These are phyloP conservation scores for Agonopterix subpropinquella DNA, from an alignment of 2,888 invertebrate species.

Conservation along the genomic window DNA sequence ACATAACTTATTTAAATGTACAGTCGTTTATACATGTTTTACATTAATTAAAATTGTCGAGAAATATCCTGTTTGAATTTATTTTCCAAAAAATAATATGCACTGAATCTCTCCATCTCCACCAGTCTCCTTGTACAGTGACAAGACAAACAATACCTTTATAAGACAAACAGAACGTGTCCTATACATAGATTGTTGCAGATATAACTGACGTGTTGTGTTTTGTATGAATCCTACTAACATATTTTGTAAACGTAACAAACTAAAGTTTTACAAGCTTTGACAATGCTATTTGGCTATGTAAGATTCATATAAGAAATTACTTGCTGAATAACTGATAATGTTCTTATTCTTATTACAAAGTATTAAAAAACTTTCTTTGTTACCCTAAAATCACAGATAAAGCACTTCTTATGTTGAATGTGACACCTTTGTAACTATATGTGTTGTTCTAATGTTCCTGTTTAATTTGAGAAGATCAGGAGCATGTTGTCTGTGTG, in stretches of 20 bases:
- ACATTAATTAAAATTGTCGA: constrained; percentile 66
- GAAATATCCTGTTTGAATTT: constrained; percentile 43
- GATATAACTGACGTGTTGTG: constrained; percentile 18
- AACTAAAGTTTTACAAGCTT: constrained; percentile 59
- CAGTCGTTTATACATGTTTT: constrained; percentile 64
- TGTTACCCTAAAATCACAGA: no score
- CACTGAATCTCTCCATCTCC: constrained; percentile 4
- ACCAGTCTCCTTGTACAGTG: constrained; percentile 6
- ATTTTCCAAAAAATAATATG: constrained; percentile 24
- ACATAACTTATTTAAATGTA: constrained; percentile 59
- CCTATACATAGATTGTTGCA: constrained; percentile 14
- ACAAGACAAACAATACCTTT: no score
- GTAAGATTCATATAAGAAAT: constrained; percentile 2
- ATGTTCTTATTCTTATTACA: no score
- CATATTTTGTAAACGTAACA: constrained; percentile 19
- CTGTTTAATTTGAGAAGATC: no score
- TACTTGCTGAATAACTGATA: no score
- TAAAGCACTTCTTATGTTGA: no score
- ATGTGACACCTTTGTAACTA: no score
- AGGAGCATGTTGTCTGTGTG: no score
- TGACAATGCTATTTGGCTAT: constrained; percentile 31
- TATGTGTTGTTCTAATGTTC: no score
- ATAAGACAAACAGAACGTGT: constrained; percentile 11
- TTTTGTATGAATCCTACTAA: constrained; percentile 48
- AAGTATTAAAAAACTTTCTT: no score